phyloP scores from a whole-genome alignment of 37 sponge, comb jelly and placozoan genomes.

The Agelas oroides region DNA sequence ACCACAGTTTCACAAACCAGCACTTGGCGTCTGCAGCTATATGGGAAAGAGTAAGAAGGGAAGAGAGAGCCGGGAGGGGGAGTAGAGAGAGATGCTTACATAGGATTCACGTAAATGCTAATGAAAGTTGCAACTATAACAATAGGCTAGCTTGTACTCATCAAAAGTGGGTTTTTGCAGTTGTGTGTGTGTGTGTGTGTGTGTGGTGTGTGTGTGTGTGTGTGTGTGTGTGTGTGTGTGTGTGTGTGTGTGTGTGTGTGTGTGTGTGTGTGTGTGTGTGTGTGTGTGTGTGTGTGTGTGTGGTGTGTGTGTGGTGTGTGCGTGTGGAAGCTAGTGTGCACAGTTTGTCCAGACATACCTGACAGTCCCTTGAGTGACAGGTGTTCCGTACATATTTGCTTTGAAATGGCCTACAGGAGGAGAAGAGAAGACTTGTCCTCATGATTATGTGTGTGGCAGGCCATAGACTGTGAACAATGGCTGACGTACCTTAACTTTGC shows the following conservation, averaged over 20 bases:
- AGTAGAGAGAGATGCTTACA: neutral
- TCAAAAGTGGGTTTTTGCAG: conserved; percentile 59
- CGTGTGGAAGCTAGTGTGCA: too few species aligned
- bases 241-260: neutral
- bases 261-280: too few species aligned
- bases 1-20: conserved; percentile 89
- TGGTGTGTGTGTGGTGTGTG: neutral
- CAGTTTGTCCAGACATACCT: neutral
- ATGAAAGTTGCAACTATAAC: neutral
- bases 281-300: too few species aligned
- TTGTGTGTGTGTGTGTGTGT: neutral
- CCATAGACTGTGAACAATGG: too few species aligned
- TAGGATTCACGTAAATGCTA: too few species aligned
- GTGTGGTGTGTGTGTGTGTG: neutral
- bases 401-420: conserved; percentile 43
- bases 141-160: too few species aligned
- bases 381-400: conserved; percentile 56
- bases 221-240: neutral
- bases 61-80: too few species aligned
- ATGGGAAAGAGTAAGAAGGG: too few species aligned
- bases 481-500: conserved; percentile 68
- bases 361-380: conserved; percentile 58
- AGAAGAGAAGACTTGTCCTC: neutral
- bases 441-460: neutral
- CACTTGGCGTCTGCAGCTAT: conserved; percentile 65